These are phyloP conservation scores for Parnassius mnemosyne DNA, from an alignment of 2,888 invertebrate species.

Conservation along the genomic window DNA sequence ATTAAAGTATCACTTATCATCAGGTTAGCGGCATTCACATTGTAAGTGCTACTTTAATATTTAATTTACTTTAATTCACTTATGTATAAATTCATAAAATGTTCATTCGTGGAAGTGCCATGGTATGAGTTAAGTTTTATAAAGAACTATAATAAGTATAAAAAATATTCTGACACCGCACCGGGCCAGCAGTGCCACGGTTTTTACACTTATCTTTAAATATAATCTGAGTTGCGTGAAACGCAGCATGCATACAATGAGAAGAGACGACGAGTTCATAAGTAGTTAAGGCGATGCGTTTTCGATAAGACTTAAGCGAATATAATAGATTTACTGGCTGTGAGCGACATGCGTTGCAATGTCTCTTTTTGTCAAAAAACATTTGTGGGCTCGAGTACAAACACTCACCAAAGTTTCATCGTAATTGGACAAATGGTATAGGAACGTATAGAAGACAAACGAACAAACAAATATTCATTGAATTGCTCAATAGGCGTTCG, in stretches of 20 bases:
- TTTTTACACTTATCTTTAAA: slow-evolving; percentile 1
- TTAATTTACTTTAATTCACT: neutral
- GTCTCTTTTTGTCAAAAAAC: too few species aligned
- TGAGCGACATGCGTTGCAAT: too few species aligned
- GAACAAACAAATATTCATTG: too few species aligned
- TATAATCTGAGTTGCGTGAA: slow-evolving; percentile 4
- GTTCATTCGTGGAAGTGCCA: too few species aligned
- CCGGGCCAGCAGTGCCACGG: neutral
- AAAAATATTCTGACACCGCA: slow-evolving; percentile 10
- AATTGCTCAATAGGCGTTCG: too few species aligned
- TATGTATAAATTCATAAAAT: neutral
- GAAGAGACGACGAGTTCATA: slow-evolving; percentile 2
- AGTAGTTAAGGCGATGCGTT: slow-evolving; percentile 1
- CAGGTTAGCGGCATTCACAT: too few species aligned
- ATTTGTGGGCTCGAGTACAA: too few species aligned
- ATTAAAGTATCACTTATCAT: too few species aligned
- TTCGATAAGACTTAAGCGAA: neutral
- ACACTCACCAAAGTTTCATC: too few species aligned
- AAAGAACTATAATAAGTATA: neutral
- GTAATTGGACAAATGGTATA: too few species aligned
- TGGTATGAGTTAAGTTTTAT: neutral
- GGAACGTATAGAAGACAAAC: too few species aligned
- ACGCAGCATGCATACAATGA: slow-evolving; percentile 4
- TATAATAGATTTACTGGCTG: too few species aligned
- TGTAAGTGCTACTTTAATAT: neutral